A percentile compares a stretch with the other conserved stretches of the same genome.
These are phyloP conservation scores for Pseudococcus viburni DNA, from an alignment of 2,888 invertebrate species.

Conservation along the genomic window DNA sequence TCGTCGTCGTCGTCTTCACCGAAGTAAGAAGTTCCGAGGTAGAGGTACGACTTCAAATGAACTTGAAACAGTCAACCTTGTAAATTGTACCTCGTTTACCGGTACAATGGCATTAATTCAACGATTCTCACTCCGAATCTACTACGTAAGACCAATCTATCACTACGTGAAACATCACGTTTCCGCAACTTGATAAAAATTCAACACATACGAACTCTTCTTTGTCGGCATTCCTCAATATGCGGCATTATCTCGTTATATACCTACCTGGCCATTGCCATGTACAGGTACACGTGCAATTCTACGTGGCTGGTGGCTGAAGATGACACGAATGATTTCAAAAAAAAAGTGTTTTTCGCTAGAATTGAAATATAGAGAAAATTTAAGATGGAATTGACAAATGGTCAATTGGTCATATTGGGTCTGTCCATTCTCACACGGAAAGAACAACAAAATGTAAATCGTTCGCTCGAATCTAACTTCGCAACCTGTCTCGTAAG, in stretches of 20 bases:
- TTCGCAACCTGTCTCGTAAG: too few species aligned
- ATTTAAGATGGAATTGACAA: too few species aligned
- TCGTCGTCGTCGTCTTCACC: too few species aligned
- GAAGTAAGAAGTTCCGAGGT: too few species aligned
- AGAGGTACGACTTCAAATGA: neutral
- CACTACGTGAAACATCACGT: constrained; percentile 33
- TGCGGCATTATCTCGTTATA: neutral
- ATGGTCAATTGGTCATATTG: too few species aligned
- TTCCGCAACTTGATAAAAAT: constrained; percentile 38
- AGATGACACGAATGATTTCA: neutral
- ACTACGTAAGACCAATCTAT: constrained; percentile 8
- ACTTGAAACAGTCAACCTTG: constrained; percentile 27
- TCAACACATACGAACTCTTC: neutral
- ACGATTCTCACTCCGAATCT: constrained; percentile 29
- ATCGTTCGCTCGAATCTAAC: too few species aligned
- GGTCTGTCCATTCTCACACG: too few species aligned
- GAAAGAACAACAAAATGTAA: too few species aligned
- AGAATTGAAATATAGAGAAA: neutral
- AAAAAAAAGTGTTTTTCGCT: neutral
- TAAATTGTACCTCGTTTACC: neutral
- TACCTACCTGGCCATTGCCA: neutral
- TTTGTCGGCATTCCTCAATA: constrained; percentile 33
- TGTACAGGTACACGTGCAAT: constrained; percentile 24
- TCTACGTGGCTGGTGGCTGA: neutral
- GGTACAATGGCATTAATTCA: constrained; percentile 28